Percentiles rank a stretch among this genome's conserved stretches.
These are phyloP conservation scores for Phyto melanocephala DNA, from an alignment of 2,888 invertebrate species.

Conservation along the genomic window DNA sequence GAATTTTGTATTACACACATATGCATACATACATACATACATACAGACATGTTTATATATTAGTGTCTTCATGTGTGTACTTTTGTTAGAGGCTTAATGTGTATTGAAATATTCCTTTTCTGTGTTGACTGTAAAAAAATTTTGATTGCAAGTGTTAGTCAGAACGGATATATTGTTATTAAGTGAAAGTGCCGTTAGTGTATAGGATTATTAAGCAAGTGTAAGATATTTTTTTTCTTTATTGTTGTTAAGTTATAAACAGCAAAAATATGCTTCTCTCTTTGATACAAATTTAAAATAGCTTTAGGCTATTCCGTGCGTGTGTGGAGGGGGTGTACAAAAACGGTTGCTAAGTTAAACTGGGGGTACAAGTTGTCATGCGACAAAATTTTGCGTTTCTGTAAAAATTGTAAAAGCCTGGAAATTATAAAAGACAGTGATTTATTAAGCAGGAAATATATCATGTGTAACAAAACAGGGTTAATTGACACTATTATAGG, in stretches of 20 bases:
- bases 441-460: background rate
- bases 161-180: background rate
- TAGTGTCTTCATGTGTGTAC: no score
- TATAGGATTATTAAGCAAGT: background rate
- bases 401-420: background rate
- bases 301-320: background rate
- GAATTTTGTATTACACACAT: background rate
- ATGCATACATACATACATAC: background rate
- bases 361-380: background rate
- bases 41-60: no score
- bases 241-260: background rate
- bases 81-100: background rate
- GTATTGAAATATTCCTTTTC: background rate
- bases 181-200: conserved; percentile 21
- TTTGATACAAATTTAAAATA: background rate
- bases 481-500: no score
- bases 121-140: conserved; percentile 55
- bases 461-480: background rate
- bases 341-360: background rate
- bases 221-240: background rate
- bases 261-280: background rate
- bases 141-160: conserved; percentile 3
- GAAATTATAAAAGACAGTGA: background rate
- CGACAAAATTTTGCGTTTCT: background rate
- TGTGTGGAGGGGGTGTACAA: background rate